phyloP scores from a whole-genome alignment of 1,140 invertebrate species.

The Monomorium pharaonis region DNA sequence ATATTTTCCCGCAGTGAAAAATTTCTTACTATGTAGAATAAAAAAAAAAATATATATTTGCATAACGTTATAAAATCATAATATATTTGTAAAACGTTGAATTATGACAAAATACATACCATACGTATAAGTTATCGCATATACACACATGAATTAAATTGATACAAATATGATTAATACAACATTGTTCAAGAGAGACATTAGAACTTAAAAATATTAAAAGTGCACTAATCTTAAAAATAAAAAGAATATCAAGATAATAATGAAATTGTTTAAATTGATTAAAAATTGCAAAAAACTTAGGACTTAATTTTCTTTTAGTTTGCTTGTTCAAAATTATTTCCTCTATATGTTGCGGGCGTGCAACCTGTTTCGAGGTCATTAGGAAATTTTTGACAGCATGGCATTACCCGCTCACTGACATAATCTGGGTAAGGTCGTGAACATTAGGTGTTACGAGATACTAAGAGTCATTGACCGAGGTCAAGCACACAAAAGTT shows the following conservation, averaged over 20 bases:
- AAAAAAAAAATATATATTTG: too few species aligned
- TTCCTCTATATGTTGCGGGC: neutral
- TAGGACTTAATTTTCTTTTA: neutral
- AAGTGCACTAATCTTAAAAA: neutral
- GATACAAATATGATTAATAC: neutral
- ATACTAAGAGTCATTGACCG: slow-evolving; percentile 60
- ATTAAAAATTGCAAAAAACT: neutral
- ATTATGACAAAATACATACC: too few species aligned
- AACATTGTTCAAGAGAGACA: neutral
- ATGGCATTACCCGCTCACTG: slow-evolving; percentile 43
- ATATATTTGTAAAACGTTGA: neutral
- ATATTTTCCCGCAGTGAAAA: neutral
- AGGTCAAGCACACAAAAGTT: slow-evolving; percentile 64
- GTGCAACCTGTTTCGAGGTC: neutral
- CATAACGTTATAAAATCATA: neutral
- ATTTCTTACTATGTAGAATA: neutral
- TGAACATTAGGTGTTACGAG: slow-evolving; percentile 27
- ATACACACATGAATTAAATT: neutral
- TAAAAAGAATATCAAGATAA: neutral
- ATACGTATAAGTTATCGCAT: neutral
- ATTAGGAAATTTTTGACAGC: slow-evolving; percentile 13
- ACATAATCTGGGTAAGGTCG: slow-evolving; percentile 50
- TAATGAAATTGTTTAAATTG: neutral
- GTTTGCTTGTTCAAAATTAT: neutral
- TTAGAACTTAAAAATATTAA: neutral